Evolutionary conservation across 2,113 vertebrate species (phyloP).

Genomic region (Dromiciops gliroides): DNA sequence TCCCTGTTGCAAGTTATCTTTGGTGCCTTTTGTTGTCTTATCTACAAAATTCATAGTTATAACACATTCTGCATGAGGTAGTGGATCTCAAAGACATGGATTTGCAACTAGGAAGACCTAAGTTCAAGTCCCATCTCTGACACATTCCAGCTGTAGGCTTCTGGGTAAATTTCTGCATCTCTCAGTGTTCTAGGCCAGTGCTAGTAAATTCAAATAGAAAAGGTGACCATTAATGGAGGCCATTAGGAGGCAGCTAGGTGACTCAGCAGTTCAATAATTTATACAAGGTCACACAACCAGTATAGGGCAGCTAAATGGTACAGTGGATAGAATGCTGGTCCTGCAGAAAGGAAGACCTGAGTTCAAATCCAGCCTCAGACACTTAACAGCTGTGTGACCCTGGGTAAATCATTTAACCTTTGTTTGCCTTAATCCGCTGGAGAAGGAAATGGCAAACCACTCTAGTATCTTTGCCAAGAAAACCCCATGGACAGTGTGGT

Average conservation of each 20-base stretch:
- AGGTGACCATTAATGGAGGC: neutral
- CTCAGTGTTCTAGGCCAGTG: neutral
- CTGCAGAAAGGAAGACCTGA: neutral
- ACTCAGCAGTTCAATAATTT: neutral
- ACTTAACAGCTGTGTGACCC: neutral
- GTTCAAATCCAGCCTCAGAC: neutral
- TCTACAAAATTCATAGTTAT: slow-evolving; percentile 22
- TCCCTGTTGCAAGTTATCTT: slow-evolving; percentile 68
- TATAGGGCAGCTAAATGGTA: neutral
- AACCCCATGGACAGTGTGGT: neutral
- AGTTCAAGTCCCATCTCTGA: neutral
- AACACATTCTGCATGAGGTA: neutral
- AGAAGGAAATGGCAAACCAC: neutral
- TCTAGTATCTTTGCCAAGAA: neutral
- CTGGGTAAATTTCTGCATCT: neutral
- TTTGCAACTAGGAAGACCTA: neutral
- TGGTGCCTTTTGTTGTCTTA: slow-evolving; percentile 5
- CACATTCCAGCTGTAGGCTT: neutral
- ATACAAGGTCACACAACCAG: too few species aligned
- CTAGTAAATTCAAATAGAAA: neutral
- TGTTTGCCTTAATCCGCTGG: neutral
- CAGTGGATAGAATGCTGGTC: neutral
- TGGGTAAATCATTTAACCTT: neutral
- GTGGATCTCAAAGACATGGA: neutral
- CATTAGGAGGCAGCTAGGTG: neutral